Evolutionary conservation across 2,797 vertebrate species (phyloP).

Genomic region (Eulemur mongoz): DNA sequence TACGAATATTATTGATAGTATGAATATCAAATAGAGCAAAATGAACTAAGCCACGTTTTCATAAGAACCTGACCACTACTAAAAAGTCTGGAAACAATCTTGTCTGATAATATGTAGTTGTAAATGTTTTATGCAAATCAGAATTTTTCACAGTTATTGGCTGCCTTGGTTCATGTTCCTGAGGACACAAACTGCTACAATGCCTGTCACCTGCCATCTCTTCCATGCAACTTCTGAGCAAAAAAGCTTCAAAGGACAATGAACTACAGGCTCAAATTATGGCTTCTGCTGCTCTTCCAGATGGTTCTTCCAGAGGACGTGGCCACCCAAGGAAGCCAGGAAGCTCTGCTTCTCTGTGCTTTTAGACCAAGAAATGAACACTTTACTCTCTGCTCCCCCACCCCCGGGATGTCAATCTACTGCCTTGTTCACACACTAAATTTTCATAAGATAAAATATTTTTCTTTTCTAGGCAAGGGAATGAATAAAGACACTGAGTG

Average conservation of each 20-base stretch:
- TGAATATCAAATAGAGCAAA: not conserved
- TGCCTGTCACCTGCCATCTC: not conserved
- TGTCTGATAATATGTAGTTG: not conserved
- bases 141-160: not conserved
- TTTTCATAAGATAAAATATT: slow-evolving; percentile 61
- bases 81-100: not conserved
- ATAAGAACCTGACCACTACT: not conserved
- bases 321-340: not conserved
- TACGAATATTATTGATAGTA: not conserved
- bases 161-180: not conserved
- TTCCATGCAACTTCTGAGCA: not conserved
- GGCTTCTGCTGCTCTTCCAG: not conserved
- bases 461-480: slow-evolving; percentile 65
- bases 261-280: not conserved
- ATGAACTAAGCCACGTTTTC: slow-evolving; percentile 33
- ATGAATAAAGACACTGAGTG: slow-evolving; percentile 57
- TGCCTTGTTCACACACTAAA: slow-evolving; percentile 9
- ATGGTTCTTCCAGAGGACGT: not conserved
- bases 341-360: not conserved
- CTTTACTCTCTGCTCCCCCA: not conserved
- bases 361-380: slow-evolving; percentile 33
- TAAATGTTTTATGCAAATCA: slow-evolving; percentile 11
- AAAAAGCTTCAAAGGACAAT: not conserved
- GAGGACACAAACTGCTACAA: not conserved
- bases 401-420: not conserved